Evolutionary conservation across 2,888 invertebrate genomes (phyloP).

Genomic region (Emmelina monodactyla): DNA sequence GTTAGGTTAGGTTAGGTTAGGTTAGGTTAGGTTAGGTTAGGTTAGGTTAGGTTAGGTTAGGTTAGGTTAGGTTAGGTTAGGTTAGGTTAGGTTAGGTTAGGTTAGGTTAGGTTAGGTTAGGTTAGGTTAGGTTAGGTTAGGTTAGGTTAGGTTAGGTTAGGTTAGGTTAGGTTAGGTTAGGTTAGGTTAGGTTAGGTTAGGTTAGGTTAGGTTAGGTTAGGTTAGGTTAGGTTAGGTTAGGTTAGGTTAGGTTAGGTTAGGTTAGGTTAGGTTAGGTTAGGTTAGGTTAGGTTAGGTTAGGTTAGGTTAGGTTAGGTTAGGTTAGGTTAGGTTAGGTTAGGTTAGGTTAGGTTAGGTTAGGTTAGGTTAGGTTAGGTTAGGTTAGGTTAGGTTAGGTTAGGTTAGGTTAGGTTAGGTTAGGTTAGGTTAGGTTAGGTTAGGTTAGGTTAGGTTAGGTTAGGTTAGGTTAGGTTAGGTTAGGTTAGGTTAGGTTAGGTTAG

Average conservation of each 20-base stretch:
- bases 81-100: slow-evolving; percentile 13
- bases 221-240: slow-evolving; percentile 19
- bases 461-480: slow-evolving; percentile 12
- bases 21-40: slow-evolving; percentile 12
- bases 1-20: slow-evolving; percentile 9
- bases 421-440: slow-evolving; percentile 5
- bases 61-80: slow-evolving; percentile 10
- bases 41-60: slow-evolving; percentile 7
- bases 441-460: slow-evolving; percentile 7
- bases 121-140: slow-evolving; percentile 15
- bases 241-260: slow-evolving; percentile 18
- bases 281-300: slow-evolving; percentile 17
- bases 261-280: slow-evolving; percentile 14
- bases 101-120: slow-evolving; percentile 14
- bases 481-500: slow-evolving; percentile 13
- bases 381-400: slow-evolving; percentile 12
- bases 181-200: slow-evolving; percentile 17
- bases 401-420: slow-evolving; percentile 13
- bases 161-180: slow-evolving; percentile 21
- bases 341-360: slow-evolving; percentile 11
- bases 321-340: slow-evolving; percentile 14
- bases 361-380: slow-evolving; percentile 11
- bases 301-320: slow-evolving; percentile 15
- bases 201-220: slow-evolving; percentile 15
- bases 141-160: slow-evolving; percentile 19